phyloP scores from a whole-genome alignment of 1,140 invertebrate genomes.

The Drosophila auraria region DNA sequence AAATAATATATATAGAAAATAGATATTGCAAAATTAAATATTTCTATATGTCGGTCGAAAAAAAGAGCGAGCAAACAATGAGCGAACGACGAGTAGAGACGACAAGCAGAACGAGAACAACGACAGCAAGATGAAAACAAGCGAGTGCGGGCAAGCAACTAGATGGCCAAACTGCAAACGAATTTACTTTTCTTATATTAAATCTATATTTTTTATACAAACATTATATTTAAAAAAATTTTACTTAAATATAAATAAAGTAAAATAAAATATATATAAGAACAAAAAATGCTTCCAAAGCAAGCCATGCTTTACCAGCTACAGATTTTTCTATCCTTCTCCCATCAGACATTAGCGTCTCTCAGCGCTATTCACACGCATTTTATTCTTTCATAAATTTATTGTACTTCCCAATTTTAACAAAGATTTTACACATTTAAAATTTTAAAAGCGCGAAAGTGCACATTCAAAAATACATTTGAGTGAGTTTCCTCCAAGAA shows the following conservation, averaged over 20 bases:
- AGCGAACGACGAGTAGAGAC: no score
- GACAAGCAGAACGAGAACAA: no score
- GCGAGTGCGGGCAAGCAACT: no score
- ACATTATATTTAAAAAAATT: no score
- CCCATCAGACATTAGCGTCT: background rate
- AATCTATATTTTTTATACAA: no score
- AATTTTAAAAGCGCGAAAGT: background rate
- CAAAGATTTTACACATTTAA: slow-evolving; percentile 7
- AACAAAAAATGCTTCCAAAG: background rate
- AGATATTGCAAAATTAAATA: background rate
- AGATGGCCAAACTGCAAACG: no score
- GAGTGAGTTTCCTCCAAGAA: background rate
- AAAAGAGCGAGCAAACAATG: no score
- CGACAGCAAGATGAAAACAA: no score
- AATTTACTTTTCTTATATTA: no score
- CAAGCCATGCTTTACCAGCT: background rate
- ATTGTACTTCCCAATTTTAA: slow-evolving; percentile 19
- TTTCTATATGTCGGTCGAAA: no score
- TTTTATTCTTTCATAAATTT: slow-evolving; percentile 35
- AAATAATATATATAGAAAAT: background rate
- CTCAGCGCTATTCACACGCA: background rate
- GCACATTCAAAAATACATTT: no score
- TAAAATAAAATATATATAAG: background rate
- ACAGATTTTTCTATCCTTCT: fast-evolving
- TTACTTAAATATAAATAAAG: no score